These are phyloP conservation scores for Trisateles emortualis DNA, from an alignment of 2,888 invertebrate species.

Conservation along the genomic window DNA sequence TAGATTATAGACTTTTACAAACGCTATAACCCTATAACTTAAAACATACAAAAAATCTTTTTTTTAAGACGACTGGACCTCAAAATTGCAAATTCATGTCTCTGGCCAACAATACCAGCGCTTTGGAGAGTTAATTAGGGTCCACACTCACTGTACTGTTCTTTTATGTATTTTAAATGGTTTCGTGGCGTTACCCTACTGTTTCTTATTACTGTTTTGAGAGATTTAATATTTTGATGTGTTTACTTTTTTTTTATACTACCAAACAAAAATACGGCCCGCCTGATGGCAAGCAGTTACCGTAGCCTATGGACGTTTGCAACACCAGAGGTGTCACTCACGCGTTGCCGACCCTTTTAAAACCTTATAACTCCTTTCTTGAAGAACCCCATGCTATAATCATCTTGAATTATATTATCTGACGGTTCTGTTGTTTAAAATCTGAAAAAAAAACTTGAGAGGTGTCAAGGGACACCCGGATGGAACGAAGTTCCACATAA, in stretches of 20 bases:
- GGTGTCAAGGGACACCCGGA: too few species aligned
- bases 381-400: too few species aligned
- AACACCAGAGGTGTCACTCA: too few species aligned
- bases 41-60: constrained; percentile 5
- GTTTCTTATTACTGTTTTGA: constrained; percentile 26
- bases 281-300: too few species aligned
- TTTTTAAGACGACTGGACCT: constrained; percentile 35
- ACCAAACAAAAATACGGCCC: too few species aligned
- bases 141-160: constrained; percentile 17
- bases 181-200: constrained; percentile 23
- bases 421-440: too few species aligned
- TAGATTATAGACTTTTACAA: neutral
- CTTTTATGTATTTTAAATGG: constrained; percentile 37
- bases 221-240: constrained; percentile 20
- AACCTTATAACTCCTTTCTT: too few species aligned
- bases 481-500: too few species aligned
- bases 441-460: too few species aligned
- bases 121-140: constrained; percentile 38
- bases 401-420: too few species aligned
- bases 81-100: constrained; percentile 44
- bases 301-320: too few species aligned
- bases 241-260: constrained; percentile 1
- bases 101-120: constrained; percentile 34
- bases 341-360: too few species aligned
- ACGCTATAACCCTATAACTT: constrained; percentile 1